phyloP scores from a whole-genome alignment of 2,113 vertebrate species.

The Gnathonemus longibarbis region DNA sequence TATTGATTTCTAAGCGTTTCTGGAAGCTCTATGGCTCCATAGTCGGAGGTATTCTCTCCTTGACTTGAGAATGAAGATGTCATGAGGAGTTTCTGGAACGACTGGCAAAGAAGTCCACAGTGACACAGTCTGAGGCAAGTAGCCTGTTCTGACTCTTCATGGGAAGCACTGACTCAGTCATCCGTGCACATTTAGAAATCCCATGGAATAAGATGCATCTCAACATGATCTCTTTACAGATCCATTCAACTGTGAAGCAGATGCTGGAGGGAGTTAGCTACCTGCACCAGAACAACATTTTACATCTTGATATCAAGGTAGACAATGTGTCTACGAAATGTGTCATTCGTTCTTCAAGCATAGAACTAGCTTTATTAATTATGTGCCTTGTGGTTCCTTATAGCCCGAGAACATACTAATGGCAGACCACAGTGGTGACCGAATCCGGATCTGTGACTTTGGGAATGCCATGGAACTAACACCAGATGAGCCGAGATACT shows the following conservation, averaged over 20 bases:
- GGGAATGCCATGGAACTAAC: slow-evolving; percentile 78
- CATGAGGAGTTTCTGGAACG: slow-evolving; percentile 86
- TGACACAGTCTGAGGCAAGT: slow-evolving; percentile 87
- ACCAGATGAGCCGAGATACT: slow-evolving; percentile 77
- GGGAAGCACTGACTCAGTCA: neutral
- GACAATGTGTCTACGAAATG: neutral
- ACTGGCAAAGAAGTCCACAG: slow-evolving; percentile 72
- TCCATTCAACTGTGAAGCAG: slow-evolving; percentile 79
- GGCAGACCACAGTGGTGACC: slow-evolving; percentile 72
- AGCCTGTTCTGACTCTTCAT: neutral
- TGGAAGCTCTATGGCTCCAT: neutral
- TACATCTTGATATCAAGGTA: slow-evolving; percentile 94
- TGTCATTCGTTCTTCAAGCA: neutral
- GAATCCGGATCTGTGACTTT: slow-evolving; percentile 88
- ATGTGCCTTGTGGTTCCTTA: neutral
- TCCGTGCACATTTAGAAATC: neutral
- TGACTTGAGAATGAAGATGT: slow-evolving; percentile 66
- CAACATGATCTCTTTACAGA: slow-evolving; percentile 53
- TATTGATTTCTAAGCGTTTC: neutral
- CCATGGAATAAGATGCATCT: neutral
- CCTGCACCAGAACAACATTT: slow-evolving; percentile 75
- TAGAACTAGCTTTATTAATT: neutral
- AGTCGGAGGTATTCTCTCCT: slow-evolving; percentile 33
- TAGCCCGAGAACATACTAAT: slow-evolving; percentile 95
- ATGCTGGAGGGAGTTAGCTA: slow-evolving; percentile 81